Percentiles rank a stretch among this genome's conserved stretches.
Conservation (phyloP, 1,140 invertebrate species). For the Leptopilina clavipes region DNA sequence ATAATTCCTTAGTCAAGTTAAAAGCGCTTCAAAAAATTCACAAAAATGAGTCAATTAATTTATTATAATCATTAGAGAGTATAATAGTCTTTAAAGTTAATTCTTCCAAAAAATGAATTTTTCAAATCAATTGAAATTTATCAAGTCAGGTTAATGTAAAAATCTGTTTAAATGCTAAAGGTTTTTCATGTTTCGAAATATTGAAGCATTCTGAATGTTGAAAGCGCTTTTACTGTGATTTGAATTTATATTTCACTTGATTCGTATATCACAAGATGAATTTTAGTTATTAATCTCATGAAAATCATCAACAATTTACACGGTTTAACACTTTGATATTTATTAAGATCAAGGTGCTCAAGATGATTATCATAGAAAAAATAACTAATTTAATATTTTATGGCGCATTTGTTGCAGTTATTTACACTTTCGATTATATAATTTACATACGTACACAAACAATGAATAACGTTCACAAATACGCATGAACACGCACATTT, state of each 20-base stretch:
- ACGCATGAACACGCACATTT: neutral
- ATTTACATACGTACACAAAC: slow-evolving; percentile 15
- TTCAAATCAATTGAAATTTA: neutral
- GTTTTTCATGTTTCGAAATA: neutral
- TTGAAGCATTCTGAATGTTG: neutral
- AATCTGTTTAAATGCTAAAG: neutral
- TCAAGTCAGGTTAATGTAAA: neutral
- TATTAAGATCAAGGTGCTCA: neutral
- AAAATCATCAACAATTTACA: neutral
- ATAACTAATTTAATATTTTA: neutral
- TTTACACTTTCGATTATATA: slow-evolving; percentile 22
- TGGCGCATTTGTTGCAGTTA: slow-evolving; percentile 14
- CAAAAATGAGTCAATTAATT: neutral
- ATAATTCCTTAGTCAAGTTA: slow-evolving; percentile 1
- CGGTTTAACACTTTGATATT: neutral
- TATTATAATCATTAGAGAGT: too few species aligned
- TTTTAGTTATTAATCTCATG: neutral
- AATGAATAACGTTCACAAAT: neutral
- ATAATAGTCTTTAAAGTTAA: neutral
- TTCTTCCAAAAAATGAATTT: neutral
- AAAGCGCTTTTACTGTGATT: slow-evolving; percentile 17
- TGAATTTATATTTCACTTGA: neutral
- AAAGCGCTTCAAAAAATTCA: slow-evolving; percentile 29
- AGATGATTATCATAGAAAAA: neutral
- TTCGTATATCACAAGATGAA: slow-evolving; percentile 13